phyloP scores from a whole-genome alignment of 2,797 vertebrate species.

The Adelosebastes latens region DNA sequence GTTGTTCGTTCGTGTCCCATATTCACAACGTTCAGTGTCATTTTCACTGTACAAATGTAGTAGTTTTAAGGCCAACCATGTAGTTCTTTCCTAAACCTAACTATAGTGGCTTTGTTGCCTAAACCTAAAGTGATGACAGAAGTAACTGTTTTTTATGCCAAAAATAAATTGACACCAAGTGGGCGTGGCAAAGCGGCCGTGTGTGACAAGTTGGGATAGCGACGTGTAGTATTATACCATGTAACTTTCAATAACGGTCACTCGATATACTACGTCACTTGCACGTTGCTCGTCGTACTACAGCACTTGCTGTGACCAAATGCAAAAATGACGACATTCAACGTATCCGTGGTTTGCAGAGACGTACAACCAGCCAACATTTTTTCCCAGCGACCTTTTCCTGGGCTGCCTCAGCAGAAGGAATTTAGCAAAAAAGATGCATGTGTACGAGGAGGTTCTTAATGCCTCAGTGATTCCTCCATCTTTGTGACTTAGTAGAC shows the following conservation, averaged over 20 bases:
- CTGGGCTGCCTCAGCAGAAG: neutral
- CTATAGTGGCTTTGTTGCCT: too few species aligned
- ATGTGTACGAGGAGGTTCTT: neutral
- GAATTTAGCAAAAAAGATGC: slow-evolving; percentile 9
- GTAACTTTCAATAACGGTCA: neutral
- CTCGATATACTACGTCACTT: neutral
- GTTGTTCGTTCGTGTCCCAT: too few species aligned
- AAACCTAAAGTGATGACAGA: too few species aligned
- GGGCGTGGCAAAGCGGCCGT: too few species aligned
- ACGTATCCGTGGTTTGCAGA: neutral
- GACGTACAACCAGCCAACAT: neutral
- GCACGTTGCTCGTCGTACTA: neutral
- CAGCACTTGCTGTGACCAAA: neutral
- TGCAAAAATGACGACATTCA: neutral
- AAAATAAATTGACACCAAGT: too few species aligned
- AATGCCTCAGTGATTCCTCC: slow-evolving; percentile 28
- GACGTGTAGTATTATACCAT: too few species aligned
- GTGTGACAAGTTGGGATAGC: too few species aligned
- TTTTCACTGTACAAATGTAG: too few species aligned
- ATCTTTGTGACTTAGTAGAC: slow-evolving; percentile 34
- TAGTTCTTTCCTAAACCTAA: too few species aligned
- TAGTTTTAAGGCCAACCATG: too few species aligned
- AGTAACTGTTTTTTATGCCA: too few species aligned
- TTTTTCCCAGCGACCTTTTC: neutral
- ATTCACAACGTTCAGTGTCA: too few species aligned